Base-by-base conservation (phyloP, 2,113 vertebrate species). In the Collichthys lucidus region DNA sequence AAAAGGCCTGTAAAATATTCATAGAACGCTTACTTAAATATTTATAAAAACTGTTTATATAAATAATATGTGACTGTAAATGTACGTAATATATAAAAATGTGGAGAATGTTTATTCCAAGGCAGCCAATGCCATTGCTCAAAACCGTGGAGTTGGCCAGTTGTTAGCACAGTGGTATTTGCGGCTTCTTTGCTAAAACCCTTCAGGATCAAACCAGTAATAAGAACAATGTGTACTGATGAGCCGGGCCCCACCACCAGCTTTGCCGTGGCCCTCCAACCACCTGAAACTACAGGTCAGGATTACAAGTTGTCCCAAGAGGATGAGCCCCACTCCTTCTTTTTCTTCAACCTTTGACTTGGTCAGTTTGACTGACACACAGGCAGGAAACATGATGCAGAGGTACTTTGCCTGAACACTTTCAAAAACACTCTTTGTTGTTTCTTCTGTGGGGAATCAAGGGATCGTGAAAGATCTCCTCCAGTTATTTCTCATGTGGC, bases 321-420 rank as follows among this genome's bases (percentile, higher is more conserved):
- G 93, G 76, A 74, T 60, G 67, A 76, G 57, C 62, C 64, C 53
- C 26, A 22, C 44, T 17, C 74, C 46, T 11, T 46, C 67, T 17
- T 67, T 29, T 15, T 49, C 50, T 59, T 0, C 70, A 80, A 82
- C 91, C 90, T 91, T 71, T 92, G 92, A 92, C 92, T 62, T 94
- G 94, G 93, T 93, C 92, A 94, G 71, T 94, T 89, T 93, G 93
- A 93, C 62, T 92, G 92, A 92, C 92, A 89, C 55, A 3, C 40
- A 3, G 22, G 60, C 66, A 79, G 77, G 90, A 92, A 93, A 89
- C 68, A 61, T 47, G 81, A 90, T 79, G 82, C 79, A 49, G 55
- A 67, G 40, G 71, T 61, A 71, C 74, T 86, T 86, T 60, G 52
- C 57, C 50, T 1, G 5, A 67, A 55, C 29, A 26, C 82, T 89